Conservation (phyloP, 30 jellyfish, hydroid and myxozoan genomes). For the Aurelia sp. region DNA sequence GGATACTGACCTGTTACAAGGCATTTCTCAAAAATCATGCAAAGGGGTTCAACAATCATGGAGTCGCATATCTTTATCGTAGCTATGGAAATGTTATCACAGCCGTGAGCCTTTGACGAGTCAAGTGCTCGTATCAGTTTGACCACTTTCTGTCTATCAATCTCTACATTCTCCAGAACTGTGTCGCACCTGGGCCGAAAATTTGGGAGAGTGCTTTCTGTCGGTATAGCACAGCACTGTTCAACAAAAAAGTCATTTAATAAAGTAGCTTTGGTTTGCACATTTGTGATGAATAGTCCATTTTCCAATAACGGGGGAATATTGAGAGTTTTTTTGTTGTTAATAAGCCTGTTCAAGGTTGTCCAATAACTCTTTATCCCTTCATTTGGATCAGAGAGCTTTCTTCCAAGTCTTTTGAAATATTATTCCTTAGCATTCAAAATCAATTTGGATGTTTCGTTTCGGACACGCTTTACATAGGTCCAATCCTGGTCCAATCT, state of each 20-base stretch:
- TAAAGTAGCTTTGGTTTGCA: constrained; percentile 36
- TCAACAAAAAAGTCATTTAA: constrained; percentile 39
- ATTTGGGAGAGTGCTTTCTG: constrained; percentile 42
- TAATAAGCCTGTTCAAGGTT: constrained; percentile 26
- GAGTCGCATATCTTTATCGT: constrained; percentile 59
- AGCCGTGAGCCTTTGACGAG: constrained; percentile 56
- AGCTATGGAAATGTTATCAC: constrained; percentile 53
- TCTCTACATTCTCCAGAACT: constrained; percentile 15
- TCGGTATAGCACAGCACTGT: constrained; percentile 33
- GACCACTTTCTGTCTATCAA: constrained; percentile 8
- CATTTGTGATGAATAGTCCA: constrained; percentile 36
- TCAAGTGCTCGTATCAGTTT: constrained; percentile 41
- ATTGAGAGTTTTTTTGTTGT: constrained; percentile 33
- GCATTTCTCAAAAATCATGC: constrained; percentile 36
- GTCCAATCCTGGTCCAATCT: constrained; percentile 54
- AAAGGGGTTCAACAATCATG: constrained; percentile 49
- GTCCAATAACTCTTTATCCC: constrained; percentile 67
- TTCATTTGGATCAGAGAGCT: constrained; percentile 44
- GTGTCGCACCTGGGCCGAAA: constrained; percentile 5
- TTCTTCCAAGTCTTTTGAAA: constrained; percentile 48
- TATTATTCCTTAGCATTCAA: constrained; percentile 44
- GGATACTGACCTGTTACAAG: constrained; percentile 46
- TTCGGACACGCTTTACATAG: constrained; percentile 20
- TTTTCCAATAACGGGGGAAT: constrained; percentile 57
- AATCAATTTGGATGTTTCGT: constrained; percentile 29